These are phyloP conservation scores for Oreochromis niloticus DNA, from an alignment of 2,113 vertebrate genomes.

Conservation along the genomic window DNA sequence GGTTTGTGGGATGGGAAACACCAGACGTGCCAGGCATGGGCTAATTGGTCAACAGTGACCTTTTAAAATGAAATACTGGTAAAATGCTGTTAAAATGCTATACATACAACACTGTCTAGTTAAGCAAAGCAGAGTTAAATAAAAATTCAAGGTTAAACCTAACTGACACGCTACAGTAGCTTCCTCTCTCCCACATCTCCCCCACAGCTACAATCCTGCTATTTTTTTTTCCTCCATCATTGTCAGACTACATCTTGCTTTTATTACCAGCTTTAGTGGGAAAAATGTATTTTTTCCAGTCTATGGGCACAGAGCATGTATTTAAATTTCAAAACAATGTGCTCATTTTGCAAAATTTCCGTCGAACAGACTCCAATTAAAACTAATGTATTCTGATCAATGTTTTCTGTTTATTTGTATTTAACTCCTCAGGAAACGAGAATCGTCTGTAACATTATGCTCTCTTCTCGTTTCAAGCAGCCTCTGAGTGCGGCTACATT, in stretches of 20 bases:
- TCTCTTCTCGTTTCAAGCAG: not conserved
- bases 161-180: not conserved
- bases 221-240: not conserved
- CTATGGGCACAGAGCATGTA: not conserved
- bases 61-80: not conserved
- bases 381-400: slow-evolving; percentile 5
- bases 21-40: not conserved
- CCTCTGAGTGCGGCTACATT: not conserved
- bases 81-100: not conserved
- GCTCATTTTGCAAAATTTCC: not conserved
- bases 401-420: slow-evolving; percentile 24
- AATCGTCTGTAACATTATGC: not conserved
- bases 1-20: not conserved
- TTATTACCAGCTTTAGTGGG: not conserved
- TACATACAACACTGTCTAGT: not conserved
- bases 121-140: not conserved
- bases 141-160: not conserved
- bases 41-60: not conserved
- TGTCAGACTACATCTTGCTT: not conserved
- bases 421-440: not conserved
- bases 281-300: not conserved
- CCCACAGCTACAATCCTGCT: not conserved
- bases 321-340: not conserved
- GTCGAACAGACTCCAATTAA: slow-evolving; percentile 3
- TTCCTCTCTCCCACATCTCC: not conserved